Conservation (phyloP, 2,797 vertebrate genomes). For the Okamejei kenojei region DNA sequence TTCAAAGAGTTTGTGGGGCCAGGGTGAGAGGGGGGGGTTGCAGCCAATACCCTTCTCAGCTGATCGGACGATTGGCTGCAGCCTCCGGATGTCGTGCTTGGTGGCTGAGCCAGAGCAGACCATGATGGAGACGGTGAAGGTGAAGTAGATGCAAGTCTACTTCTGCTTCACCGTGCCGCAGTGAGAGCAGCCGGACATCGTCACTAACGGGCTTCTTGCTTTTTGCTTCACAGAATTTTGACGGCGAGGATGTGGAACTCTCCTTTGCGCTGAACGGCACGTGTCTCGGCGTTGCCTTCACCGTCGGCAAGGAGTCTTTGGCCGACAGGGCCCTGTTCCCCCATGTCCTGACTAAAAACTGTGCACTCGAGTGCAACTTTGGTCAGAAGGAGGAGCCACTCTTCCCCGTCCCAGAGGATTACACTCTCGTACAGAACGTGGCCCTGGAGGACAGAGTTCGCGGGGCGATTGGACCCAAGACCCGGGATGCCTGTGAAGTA, state of each 20-base stretch:
- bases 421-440: conserved; percentile 57
- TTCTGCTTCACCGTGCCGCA: too few relatives aligned
- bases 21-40: too few relatives aligned
- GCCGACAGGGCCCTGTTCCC: conserved; percentile 63
- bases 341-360: conserved; percentile 75
- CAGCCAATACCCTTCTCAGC: too few relatives aligned
- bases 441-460: conserved; percentile 54
- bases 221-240: conserved; percentile 59
- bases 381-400: conserved; percentile 63
- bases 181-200: background rate
- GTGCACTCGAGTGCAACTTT: conserved; percentile 66
- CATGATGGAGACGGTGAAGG: too few relatives aligned
- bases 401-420: conserved; percentile 61
- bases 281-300: conserved; percentile 68
- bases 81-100: too few relatives aligned
- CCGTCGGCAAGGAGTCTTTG: conserved; percentile 51
- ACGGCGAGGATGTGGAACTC: conserved; percentile 59
- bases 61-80: too few relatives aligned
- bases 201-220: background rate
- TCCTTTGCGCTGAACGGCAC: conserved; percentile 75
- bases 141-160: too few relatives aligned
- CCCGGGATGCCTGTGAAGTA: conserved; percentile 70
- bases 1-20: too few relatives aligned
- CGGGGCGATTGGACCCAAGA: conserved; percentile 51
- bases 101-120: too few relatives aligned